phyloP scores from a whole-genome alignment of 2,113 vertebrate species.

The Chunga burmeisteri region DNA sequence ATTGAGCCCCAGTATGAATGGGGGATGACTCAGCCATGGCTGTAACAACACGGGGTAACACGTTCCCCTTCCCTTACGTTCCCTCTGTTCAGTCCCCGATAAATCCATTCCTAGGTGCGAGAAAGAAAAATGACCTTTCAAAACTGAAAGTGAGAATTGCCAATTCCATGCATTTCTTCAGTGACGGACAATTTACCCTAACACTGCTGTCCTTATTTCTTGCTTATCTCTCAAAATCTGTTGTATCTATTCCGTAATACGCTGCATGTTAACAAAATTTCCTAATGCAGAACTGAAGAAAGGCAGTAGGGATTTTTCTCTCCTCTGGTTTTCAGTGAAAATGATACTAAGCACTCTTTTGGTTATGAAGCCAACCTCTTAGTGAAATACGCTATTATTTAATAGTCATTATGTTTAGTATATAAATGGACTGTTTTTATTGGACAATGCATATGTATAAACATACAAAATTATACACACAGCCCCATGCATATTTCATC shows the following conservation, averaged over 20 bases:
- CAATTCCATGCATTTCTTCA: not conserved
- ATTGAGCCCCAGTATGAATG: not conserved
- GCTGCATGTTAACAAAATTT: slow-evolving; percentile 1
- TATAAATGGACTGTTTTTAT: slow-evolving; percentile 36
- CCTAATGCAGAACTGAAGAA: not conserved
- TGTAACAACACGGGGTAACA: not conserved
- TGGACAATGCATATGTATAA: slow-evolving; percentile 20
- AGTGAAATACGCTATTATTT: slow-evolving; percentile 41
- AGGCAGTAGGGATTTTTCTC: not conserved
- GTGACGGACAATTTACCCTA: not conserved
- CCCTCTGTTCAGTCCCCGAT: not conserved
- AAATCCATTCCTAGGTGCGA: not conserved
- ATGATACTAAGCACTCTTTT: not conserved
- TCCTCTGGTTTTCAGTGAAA: not conserved
- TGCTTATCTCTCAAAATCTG: not conserved
- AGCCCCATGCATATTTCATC: slow-evolving; percentile 6
- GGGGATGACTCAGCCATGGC: not conserved
- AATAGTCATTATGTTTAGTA: slow-evolving; percentile 2
- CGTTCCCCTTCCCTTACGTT: not conserved
- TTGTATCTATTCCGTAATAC: not conserved
- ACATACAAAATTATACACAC: slow-evolving; percentile 16
- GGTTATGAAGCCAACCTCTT: slow-evolving; percentile 13
- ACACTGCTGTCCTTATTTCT: not conserved
- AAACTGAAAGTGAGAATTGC: not conserved
- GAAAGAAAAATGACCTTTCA: slow-evolving; percentile 26